Evolutionary conservation across 2,888 invertebrate species (phyloP), one percentile per base, ranked within the genome.

Genomic region (Acronicta alni): DNA sequence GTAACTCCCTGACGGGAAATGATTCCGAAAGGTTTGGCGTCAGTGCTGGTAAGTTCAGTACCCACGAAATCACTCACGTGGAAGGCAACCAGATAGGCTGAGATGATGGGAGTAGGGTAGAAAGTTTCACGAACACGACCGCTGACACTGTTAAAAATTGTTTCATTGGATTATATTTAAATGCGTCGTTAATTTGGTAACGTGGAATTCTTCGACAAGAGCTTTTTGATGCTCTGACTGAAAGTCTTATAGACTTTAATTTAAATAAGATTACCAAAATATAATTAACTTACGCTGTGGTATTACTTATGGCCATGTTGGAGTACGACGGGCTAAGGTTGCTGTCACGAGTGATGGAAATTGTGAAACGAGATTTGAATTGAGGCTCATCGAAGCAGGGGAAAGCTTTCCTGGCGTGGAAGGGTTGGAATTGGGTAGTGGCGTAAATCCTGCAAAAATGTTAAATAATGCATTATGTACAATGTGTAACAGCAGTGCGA

Each of bases 351-450:
- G 95, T 95, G 63, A 98, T 95, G 65, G 95, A 95, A 43, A 98
- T 94, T 1, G 92, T 91, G 75, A 96, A 98, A 32, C 91, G 95
- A 0, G 97, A 97, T 85, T 98, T 98, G 84, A 97, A 97, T 26
- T 95, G 95, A 0, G 98, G 98, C 78, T 98, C 98, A 79, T 98
- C 98, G 75, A 98, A 97, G 87, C 98, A 98, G 0, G 98, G 98
- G 86, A 98, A 98, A 0, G 97, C 97, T 77, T 96, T 95, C 63
- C 97, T 95, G 0, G 97, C 97, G 77, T 97, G 96, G 64, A 95
- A 96, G 0, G 97, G 96, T 72, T 97, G 97, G 85, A 98, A 97
- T 83, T 98, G 97, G 0, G 97, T 98, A 6, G 96, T 96, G 1
- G 93, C 94, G 70, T 94, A 94, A 30, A 83, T 72, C 16, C 94